Evolutionary conservation across 1,140 invertebrate species (phyloP).

Genomic region (Drosophila novamexicana): DNA sequence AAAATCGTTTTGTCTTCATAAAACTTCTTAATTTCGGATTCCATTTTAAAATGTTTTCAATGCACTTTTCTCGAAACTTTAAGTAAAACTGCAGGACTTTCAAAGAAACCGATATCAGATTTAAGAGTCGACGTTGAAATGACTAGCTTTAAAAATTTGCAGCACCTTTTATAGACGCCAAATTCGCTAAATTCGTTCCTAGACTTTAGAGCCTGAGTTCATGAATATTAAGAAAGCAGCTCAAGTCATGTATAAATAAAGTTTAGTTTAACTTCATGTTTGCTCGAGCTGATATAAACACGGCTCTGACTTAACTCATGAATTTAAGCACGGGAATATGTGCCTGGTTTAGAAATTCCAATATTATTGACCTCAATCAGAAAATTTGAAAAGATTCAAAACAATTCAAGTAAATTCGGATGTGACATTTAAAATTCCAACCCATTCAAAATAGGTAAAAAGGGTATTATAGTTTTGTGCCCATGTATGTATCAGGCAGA

Average conservation of each 20-base stretch:
- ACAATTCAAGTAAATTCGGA: conserved; percentile 23
- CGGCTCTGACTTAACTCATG: no score
- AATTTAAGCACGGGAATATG: no score
- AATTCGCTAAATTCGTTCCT: no score
- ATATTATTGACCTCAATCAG: background rate
- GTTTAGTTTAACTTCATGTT: no score
- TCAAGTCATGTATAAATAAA: background rate
- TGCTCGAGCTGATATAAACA: no score
- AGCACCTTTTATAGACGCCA: conserved; percentile 8
- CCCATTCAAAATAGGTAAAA: no score
- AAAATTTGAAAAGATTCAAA: background rate
- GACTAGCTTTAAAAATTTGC: background rate
- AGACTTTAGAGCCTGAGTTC: background rate
- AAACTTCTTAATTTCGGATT: conserved; percentile 85
- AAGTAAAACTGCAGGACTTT: no score
- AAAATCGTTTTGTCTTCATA: conserved; percentile 87
- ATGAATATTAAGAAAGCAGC: background rate
- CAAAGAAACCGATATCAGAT: no score
- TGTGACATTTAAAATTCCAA: no score
- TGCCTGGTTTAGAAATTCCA: no score
- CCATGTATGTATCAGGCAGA: no score
- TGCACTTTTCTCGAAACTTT: background rate
- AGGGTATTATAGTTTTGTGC: no score
- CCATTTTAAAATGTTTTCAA: background rate
- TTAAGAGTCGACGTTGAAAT: background rate